These are phyloP conservation scores for Nothura maculosa DNA, from an alignment of 2,797 vertebrate species.

Conservation along the genomic window DNA sequence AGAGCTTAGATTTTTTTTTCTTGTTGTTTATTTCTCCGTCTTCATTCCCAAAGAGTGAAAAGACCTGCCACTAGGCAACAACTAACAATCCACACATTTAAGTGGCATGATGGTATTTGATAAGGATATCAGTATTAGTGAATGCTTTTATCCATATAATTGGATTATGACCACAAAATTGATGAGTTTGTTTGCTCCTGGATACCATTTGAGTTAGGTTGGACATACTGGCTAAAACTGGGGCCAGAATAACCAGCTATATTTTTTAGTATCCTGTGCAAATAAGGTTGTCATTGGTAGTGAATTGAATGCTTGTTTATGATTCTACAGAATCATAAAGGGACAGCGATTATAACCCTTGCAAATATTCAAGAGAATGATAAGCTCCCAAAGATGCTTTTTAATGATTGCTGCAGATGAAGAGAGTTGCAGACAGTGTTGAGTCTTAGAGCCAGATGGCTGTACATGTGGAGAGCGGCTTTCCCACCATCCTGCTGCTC, in stretches of 20 bases:
- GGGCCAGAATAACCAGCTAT: neutral
- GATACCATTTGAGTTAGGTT: neutral
- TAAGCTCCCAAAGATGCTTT: neutral
- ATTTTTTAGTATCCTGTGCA: neutral
- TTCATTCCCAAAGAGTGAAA: fast-evolving
- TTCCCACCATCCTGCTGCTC: conserved; percentile 55
- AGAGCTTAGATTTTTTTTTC: neutral
- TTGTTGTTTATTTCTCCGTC: neutral
- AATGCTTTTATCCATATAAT: neutral
- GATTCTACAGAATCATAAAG: neutral
- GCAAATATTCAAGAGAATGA: neutral
- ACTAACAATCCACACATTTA: neutral
- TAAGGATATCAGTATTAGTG: neutral
- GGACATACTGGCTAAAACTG: neutral
- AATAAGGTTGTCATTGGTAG: neutral
- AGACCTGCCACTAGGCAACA: neutral
- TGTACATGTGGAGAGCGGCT: neutral
- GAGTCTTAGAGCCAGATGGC: neutral
- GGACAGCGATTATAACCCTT: neutral
- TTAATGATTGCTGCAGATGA: neutral
- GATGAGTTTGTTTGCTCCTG: neutral
- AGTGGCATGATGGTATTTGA: neutral
- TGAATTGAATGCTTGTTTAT: neutral
- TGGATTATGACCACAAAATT: neutral
- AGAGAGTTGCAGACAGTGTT: neutral